These are phyloP conservation scores for Leptosomus discolor DNA, from an alignment of 2,113 vertebrate species.

Conservation along the genomic window DNA sequence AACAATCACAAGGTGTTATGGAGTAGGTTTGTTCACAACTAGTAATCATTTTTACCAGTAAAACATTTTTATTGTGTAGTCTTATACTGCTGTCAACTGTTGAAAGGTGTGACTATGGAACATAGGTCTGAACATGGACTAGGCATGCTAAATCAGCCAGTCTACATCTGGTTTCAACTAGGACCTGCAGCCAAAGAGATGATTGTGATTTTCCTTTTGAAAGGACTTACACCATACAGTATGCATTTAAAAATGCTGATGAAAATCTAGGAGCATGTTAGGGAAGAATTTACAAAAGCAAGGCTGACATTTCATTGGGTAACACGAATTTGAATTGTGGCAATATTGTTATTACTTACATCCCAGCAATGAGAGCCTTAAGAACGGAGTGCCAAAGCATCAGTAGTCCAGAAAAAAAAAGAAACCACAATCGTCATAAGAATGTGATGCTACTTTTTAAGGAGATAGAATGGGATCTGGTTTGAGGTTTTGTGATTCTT, in stretches of 20 bases:
- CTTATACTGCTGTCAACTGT: not conserved
- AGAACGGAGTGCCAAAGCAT: not conserved
- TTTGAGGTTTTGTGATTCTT: not conserved
- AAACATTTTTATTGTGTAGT: slow-evolving; percentile 19
- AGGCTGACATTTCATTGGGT: not conserved
- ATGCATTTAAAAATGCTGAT: not conserved
- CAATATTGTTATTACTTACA: not conserved
- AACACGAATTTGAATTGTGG: not conserved
- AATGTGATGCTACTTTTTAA: not conserved
- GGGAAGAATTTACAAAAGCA: not conserved
- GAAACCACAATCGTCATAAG: not conserved
- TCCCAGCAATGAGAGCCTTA: not conserved
- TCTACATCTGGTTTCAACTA: not conserved
- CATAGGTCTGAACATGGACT: not conserved
- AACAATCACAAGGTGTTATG: slow-evolving; percentile 41
- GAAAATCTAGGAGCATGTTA: not conserved
- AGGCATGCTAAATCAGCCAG: not conserved
- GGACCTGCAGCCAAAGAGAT: not conserved
- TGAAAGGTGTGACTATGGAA: not conserved
- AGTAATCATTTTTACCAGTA: slow-evolving; percentile 34
- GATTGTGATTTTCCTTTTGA: not conserved
- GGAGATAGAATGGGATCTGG: not conserved
- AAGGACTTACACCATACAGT: not conserved
- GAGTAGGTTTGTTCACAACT: slow-evolving; percentile 26
- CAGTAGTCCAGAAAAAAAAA: not conserved